Evolutionary conservation across 2,797 vertebrate genomes (phyloP), one percentile per base, ranked within the genome.

Genomic region (Halcyon smyrnensis): DNA sequence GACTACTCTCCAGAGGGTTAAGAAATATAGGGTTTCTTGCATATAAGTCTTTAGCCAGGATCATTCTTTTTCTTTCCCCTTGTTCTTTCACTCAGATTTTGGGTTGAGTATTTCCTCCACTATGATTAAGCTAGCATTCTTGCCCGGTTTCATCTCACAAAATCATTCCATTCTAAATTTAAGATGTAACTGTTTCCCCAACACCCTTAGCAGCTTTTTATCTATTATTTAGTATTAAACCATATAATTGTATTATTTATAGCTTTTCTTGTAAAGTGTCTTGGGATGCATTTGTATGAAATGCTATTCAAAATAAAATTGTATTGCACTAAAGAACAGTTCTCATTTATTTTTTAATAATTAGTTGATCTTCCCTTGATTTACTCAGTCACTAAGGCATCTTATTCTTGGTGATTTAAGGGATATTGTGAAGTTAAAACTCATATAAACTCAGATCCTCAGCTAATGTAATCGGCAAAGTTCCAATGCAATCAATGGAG

Each of bases 281-380:
- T 91, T 75, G 93, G 73, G 89, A 92, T 48, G 46, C 28, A 90
- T 88, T 95, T 95, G n/a, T 88, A 88, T 73, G 82, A 91, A 91
- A 79, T 59, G 36, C 62, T 86, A 84, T 86, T 88, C 69, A 90
- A 91, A 95, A 89, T 86, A 93, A 91, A 95, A 92, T 57, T 81
- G 65, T 76, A 73, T 79, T 81, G 73, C 91, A 63, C 82, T 75
- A 65, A 94, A 95, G 94, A 93, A 71, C 73, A 62, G 86, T 75
- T 77, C 90, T 95, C 91, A 96, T 96, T 96, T 97, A 95, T 94
- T 92, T 95, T 95, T 97, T 92, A 96, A 93, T 94, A 94, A 97
- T 95, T 95, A 94, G 89, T 95, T 93, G 87, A 92, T 96, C 84
- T 91, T 80, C 64, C 37, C 69, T 93, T 96, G 95, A 93, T 96